Base-by-base conservation (phyloP, 2,113 vertebrate genomes). In the Nycticorax nycticorax region DNA sequence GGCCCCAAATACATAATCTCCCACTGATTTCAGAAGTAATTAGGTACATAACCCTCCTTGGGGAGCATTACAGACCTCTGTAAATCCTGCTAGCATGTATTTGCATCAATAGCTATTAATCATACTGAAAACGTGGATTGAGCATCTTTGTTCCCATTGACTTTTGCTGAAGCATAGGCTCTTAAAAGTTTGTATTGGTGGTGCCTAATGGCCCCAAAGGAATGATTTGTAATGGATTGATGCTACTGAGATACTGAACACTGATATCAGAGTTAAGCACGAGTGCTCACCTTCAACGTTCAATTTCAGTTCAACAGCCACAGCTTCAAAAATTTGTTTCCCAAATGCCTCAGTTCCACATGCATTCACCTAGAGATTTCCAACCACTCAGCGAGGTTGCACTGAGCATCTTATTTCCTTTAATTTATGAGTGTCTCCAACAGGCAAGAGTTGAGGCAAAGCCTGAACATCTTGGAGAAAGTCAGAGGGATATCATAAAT, bases 371-470 rank as follows among this genome's bases (percentile, higher is more conserved):
- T 53, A 63, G 9, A 75, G 35, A 80, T 80, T 93, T 68, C 41
- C 50, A 86, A 6, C 6, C 30, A 28, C 63, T 69, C 79, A 63
- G 48, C 48, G 72, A 62, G 27, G 47, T 72, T 91, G 45, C 62
- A 56, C 45, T 23, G 23, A 64, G 23, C 9, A 80, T 72, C 75
- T 79, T 84, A 33, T 81, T 89, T 69, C 26, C 10, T 82, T 56
- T 76, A 62, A 88, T 76, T 88, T 47, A 88, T 43, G 27, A 93
- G 77, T 45, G 76, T 92, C 37, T 93, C 72, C 59, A 92, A 41
- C 8, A 86, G 68, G 37, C 30, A 67, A 94, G 41, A 57, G 37
- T 14, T 41, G 32, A 95, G 41, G 55, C 72, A 81, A 97, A 96
- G 16, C n/a, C 60, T 84, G 56, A 89, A 45, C 7, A 20, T 71